phyloP scores from a whole-genome alignment of 2,113 vertebrate species.

The Collichthys lucidus region DNA sequence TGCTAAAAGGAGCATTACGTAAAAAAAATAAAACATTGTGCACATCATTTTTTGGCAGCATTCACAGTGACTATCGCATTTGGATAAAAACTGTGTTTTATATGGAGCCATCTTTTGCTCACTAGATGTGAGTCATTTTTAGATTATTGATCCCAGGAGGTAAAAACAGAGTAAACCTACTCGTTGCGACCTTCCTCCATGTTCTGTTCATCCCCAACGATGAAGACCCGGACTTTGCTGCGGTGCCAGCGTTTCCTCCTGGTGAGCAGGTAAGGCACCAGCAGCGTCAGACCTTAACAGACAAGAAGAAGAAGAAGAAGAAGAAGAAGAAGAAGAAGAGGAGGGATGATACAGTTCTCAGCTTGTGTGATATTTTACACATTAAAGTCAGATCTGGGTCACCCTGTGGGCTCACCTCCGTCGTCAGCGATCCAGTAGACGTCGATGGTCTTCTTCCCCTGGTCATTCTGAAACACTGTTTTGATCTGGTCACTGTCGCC shows the following conservation, averaged over 20 bases:
- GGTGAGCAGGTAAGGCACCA: slow-evolving; percentile 85
- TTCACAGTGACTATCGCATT: no score
- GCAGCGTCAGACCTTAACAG: slow-evolving; percentile 83
- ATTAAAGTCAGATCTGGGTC: no score
- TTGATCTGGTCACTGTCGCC: slow-evolving; percentile 56
- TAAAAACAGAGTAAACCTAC: slow-evolving; percentile 66
- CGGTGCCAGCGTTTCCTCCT: slow-evolving; percentile 80
- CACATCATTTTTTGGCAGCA: no score
- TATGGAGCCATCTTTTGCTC: neutral
- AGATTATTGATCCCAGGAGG: neutral
- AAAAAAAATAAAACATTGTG: no score
- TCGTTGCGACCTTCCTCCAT: slow-evolving; percentile 82
- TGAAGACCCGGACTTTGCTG: slow-evolving; percentile 82
- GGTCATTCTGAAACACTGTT: slow-evolving; percentile 81
- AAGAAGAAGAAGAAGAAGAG: neutral
- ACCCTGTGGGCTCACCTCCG: slow-evolving; percentile 71
- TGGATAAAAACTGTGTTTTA: no score
- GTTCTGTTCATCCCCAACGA: slow-evolving; percentile 77
- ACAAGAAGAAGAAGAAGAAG: neutral
- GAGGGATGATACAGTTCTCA: neutral
- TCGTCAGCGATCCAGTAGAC: slow-evolving; percentile 86
- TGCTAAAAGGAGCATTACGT: no score
- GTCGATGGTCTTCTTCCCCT: slow-evolving; percentile 82
- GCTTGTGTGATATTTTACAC: no score
- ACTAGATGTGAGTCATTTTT: no score